Conservation (phyloP, 2,888 invertebrate genomes). For the Phengaris alcon region DNA sequence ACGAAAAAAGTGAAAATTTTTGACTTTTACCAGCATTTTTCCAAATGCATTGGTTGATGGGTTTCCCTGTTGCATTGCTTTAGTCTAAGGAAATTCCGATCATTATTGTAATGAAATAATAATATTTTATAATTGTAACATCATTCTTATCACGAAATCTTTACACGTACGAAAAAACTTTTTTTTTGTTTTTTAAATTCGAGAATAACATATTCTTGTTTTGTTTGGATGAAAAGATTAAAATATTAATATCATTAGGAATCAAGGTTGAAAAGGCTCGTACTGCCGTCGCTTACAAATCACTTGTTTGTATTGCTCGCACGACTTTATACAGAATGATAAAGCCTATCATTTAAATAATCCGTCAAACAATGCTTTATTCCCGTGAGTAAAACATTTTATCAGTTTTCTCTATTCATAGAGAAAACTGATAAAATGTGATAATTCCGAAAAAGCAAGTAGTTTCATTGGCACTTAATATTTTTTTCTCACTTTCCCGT, state of each 20-base stretch:
- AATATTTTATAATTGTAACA: background rate
- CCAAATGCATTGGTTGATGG: background rate
- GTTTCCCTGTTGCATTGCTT: background rate
- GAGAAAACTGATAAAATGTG: no score
- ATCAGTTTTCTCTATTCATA: no score
- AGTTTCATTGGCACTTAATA: no score
- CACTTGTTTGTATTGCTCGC: background rate
- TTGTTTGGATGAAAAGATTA: background rate
- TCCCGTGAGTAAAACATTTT: background rate
- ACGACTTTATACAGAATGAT: constrained; percentile 4
- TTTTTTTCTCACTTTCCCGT: no score
- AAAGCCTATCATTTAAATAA: background rate
- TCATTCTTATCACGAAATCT: background rate
- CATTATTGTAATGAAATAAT: background rate
- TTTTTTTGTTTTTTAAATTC: background rate
- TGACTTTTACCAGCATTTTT: background rate
- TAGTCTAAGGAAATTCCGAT: background rate
- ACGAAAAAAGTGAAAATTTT: no score
- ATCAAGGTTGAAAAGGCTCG: background rate
- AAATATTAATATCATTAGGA: background rate
- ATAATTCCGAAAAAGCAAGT: no score
- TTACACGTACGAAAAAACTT: background rate
- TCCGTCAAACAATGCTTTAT: background rate
- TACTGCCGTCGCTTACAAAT: constrained; percentile 20
- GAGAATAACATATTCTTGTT: background rate